Conservation (phyloP, 92 coral and sea anemone species). For the Hydrozoanthus gracilis region DNA sequence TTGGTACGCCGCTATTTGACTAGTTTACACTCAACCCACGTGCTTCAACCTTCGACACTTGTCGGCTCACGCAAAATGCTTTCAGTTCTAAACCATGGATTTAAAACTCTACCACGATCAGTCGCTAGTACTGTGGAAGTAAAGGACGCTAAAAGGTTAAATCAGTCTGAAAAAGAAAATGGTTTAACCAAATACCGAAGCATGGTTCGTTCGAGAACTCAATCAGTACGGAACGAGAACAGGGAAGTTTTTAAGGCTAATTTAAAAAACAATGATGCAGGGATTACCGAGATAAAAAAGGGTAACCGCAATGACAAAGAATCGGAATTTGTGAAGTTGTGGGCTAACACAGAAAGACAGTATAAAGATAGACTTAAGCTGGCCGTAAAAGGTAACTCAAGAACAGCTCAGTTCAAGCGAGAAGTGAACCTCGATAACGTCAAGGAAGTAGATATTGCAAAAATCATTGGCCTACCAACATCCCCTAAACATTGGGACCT, state of each 20-base stretch:
- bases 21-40: too few relatives aligned
- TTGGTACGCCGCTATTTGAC: too few relatives aligned
- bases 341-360: conserved; percentile 72
- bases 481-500: conserved; percentile 45
- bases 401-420: conserved; percentile 17
- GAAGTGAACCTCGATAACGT: conserved; percentile 17
- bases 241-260: neutral
- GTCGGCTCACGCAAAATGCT: too few relatives aligned
- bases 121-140: too few relatives aligned
- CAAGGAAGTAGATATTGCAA: conserved; percentile 53
- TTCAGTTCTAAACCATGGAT: too few relatives aligned
- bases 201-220: too few relatives aligned
- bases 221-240: neutral
- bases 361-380: conserved; percentile 55
- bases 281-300: conserved; percentile 55
- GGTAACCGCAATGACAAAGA: conserved; percentile 58
- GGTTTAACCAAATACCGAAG: neutral
- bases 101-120: too few relatives aligned
- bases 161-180: neutral
- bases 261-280: conserved; percentile 11
- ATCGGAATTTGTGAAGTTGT: conserved; percentile 76
- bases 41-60: too few relatives aligned
- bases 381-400: conserved; percentile 50
- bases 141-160: neutral
- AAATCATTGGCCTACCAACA: conserved; percentile 52